Evolutionary conservation across 53 echinoderm and acorn worm genomes (phyloP).

Genomic region (Glandiceps talaboti): DNA sequence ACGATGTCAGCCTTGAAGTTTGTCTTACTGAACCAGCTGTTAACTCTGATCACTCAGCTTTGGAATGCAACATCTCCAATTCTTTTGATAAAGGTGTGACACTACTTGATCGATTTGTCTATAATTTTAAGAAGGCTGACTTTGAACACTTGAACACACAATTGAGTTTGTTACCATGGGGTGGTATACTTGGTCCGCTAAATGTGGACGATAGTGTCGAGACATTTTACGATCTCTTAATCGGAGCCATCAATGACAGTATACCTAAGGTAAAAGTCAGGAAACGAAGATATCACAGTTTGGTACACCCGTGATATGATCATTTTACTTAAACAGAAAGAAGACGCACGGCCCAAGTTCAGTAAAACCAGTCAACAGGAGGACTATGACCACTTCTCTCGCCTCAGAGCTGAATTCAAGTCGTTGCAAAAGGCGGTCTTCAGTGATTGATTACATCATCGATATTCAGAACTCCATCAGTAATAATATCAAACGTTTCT

Average conservation of each 20-base stretch:
- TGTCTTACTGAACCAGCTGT: neutral
- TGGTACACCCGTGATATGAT: neutral
- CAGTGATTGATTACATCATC: neutral
- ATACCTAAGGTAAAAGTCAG: neutral
- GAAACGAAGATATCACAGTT: neutral
- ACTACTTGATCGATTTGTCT: neutral
- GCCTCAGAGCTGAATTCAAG: neutral
- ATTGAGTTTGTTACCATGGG: neutral
- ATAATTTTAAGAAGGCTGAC: neutral
- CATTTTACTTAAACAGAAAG: neutral
- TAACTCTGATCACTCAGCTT: neutral
- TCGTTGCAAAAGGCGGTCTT: neutral
- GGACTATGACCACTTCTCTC: neutral
- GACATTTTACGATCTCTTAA: neutral
- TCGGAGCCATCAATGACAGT: neutral
- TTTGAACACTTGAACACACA: neutral
- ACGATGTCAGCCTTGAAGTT: neutral
- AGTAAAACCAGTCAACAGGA: neutral
- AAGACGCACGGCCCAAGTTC: neutral
- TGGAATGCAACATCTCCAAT: neutral
- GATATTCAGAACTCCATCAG: neutral
- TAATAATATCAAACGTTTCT: neutral
- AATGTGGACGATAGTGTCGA: neutral
- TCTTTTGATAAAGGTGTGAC: neutral
- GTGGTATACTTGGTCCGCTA: no score